Conservation (phyloP, 53 echinoderm and acorn worm species). For the Actinopyga echinites region DNA sequence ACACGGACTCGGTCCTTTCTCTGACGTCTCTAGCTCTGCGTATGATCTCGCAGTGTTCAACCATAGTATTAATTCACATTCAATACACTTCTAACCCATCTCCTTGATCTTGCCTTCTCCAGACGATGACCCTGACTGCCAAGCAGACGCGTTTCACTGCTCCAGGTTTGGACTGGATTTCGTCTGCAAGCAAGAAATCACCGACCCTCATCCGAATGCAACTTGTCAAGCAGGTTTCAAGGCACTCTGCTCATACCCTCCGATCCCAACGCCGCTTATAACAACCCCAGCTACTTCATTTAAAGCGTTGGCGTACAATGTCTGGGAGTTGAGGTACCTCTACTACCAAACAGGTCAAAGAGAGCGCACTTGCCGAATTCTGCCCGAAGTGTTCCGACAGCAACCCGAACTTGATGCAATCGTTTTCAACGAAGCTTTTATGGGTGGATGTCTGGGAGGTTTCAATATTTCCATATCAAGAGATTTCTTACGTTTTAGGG, state of each 20-base stretch:
- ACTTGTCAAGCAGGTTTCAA: neutral
- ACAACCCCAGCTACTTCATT: constrained; percentile 2
- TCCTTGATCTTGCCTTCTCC: neutral
- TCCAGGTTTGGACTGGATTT: constrained; percentile 6
- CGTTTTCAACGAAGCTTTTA: constrained; percentile 84
- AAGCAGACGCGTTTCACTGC: constrained; percentile 15
- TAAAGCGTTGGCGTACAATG: constrained; percentile 73
- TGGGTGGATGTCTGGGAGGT: constrained; percentile 85
- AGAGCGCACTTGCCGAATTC: constrained; percentile 85
- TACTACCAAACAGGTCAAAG: constrained; percentile 78
- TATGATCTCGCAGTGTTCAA: too few relatives aligned
- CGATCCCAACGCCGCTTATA: constrained; percentile 5
- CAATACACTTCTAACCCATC: too few relatives aligned
- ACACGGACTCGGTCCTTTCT: too few relatives aligned
- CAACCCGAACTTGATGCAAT: constrained; percentile 86
- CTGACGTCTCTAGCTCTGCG: too few relatives aligned
- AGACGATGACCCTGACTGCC: constrained; percentile 21
- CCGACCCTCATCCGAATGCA: neutral
- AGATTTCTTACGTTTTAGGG: constrained; percentile 61
- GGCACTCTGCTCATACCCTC: constrained; percentile 16
- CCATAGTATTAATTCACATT: too few relatives aligned
- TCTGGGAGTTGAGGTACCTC: constrained; percentile 81
- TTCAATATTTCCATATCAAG: constrained; percentile 61
- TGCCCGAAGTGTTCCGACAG: constrained; percentile 50
- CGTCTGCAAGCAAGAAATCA: constrained; percentile 9